Base-by-base conservation (phyloP, 2,888 invertebrate genomes). In the Tryphoninae sp. region DNA sequence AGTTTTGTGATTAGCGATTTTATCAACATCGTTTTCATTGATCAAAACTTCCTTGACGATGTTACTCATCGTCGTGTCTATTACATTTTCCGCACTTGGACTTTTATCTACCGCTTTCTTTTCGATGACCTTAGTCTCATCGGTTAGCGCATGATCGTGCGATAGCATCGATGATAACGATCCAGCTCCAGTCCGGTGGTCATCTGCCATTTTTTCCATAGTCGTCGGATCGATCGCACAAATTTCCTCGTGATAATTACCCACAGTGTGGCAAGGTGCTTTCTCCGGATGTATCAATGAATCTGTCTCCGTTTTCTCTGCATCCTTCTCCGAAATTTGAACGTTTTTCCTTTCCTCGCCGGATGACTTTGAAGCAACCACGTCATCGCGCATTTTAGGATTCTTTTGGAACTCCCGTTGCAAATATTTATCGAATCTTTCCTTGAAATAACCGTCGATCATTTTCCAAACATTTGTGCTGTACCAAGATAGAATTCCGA, bases 361-460 rank as follows among this genome's bases (percentile, higher is more conserved):
- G 68, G 77, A 71, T 8, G 72, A 68, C 9, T 64, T 71, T 33
- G 85, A 81, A 16, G 72, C 72, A 13, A 79, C 77, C 3, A 90
- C 67, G 58, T 91, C 89, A 2, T 86, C 83, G 2, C 85, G 88
- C 87, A 92, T 90, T 61, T 83, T 88, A 7, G 91, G 91, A 85
- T 92, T 89, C 77, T 87, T 90, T 42, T 83, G 73, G 75, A 87
- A 91, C 92, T 93, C 93, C 83, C 94, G 93, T 8, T 92, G 88
- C 71, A 95, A 87, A 87, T 95, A 93, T 84, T 93, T 94, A 82
- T 94, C 93, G 88, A 96, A 96, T 91, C 96, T 95, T 55, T 93
- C 94, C 84, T 94, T 94, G 89, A 96, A 97, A 91, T 96, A 96
- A 83, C 94, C 94, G 84, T 96, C 95, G 86, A 96, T 96, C 92